A percentile compares a stretch with the other conserved stretches of the same genome.
Evolutionary conservation across 92 coral and sea anemone species (phyloP).

Genomic region (Actinernus sp.): DNA sequence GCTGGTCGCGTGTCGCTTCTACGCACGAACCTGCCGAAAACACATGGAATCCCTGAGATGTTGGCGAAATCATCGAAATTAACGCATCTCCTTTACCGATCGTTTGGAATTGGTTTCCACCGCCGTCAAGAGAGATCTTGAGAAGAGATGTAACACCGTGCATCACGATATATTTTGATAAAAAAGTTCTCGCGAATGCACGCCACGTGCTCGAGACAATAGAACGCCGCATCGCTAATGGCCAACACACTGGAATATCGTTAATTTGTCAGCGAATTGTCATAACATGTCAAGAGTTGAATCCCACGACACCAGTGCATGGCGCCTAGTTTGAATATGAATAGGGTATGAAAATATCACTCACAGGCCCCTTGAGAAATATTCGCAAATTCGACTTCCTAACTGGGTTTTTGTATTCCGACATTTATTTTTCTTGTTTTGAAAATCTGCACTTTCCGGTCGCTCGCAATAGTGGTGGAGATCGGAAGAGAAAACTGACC

Average conservation of each 20-base stretch:
- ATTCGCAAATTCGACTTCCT: too few relatives aligned
- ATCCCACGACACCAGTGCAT: conserved; percentile 45
- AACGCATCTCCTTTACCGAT: neutral
- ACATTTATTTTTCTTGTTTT: neutral
- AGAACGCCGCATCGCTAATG: conserved; percentile 84
- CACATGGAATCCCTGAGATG: conserved; percentile 37
- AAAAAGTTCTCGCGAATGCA: conserved; percentile 69
- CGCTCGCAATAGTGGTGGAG: neutral
- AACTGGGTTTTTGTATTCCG: too few relatives aligned
- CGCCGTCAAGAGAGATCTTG: neutral
- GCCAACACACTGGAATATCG: conserved; percentile 68
- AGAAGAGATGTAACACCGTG: conserved; percentile 1
- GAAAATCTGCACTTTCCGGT: neutral
- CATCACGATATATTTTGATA: conserved; percentile 35
- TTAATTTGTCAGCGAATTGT: conserved; percentile 86
- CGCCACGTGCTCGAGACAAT: conserved; percentile 99
- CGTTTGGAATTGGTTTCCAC: neutral
- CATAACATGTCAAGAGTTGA: conserved; percentile 88
- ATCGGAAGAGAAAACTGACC: conserved; percentile 12
- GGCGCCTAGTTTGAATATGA: conserved; percentile 62
- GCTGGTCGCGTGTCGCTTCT: conserved; percentile 41
- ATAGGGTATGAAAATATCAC: too few relatives aligned
- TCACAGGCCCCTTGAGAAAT: too few relatives aligned
- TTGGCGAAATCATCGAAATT: conserved; percentile 2
- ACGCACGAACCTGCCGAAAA: conserved; percentile 63